phyloP scores from a whole-genome alignment of 1,140 invertebrate species.

The Myzus persicae region DNA sequence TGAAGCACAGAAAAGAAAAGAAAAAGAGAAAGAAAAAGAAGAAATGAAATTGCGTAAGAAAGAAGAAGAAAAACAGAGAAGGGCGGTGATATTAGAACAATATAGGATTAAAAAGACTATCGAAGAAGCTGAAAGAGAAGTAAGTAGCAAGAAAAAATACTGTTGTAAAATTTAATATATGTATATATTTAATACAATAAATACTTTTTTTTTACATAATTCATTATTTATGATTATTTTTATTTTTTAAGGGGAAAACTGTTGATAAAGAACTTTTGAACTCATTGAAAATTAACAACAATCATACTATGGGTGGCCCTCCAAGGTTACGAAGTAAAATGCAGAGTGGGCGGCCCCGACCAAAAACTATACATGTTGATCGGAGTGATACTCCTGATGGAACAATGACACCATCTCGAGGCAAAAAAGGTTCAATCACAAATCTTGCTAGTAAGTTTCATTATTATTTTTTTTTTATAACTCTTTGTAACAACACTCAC shows the following conservation, averaged over 20 bases:
- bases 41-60: conserved; percentile 87
- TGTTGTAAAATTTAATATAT: no score
- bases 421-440: conserved; percentile 81
- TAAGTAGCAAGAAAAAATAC: background rate
- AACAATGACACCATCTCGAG: conserved; percentile 74
- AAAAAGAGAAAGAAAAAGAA: conserved; percentile 82
- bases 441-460: conserved; percentile 75
- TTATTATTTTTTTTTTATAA: background rate
- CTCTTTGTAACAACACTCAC: background rate
- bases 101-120: conserved; percentile 94
- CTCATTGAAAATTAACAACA: conserved; percentile 65
- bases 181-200: background rate
- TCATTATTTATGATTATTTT: background rate
- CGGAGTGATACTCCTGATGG: conserved; percentile 78
- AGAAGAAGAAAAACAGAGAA: conserved; percentile 85
- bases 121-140: conserved; percentile 90
- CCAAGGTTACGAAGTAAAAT: conserved; percentile 72
- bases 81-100: conserved; percentile 89
- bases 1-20: conserved; percentile 79
- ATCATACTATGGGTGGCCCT: conserved; percentile 62
- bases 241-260: conserved; percentile 73
- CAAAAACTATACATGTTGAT: conserved; percentile 89
- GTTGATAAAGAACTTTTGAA: conserved; percentile 78
- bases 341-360: conserved; percentile 70
- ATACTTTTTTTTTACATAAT: background rate